Evolutionary conservation across 2,888 invertebrate species (phyloP).

Genomic region (Pachliopta kotzebuea): DNA sequence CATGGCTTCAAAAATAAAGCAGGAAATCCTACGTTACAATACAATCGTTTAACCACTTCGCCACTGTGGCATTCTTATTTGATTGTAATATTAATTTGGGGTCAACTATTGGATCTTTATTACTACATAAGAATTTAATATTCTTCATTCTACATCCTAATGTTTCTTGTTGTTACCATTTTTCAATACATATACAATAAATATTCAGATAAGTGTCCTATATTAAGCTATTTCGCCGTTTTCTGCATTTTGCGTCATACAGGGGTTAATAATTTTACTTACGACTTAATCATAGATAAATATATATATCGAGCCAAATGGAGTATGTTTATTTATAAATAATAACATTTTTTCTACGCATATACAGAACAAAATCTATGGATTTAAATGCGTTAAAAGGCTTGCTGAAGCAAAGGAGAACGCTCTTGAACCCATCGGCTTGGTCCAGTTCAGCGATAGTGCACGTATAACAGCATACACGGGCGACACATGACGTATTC

Average conservation of each 20-base stretch:
- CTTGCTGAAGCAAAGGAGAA: neutral
- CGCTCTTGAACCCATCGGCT: neutral
- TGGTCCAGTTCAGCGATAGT: conserved; percentile 17
- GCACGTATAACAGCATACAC: conserved; percentile 24
- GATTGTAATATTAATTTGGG: no score
- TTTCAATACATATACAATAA: no score
- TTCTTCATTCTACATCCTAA: no score
- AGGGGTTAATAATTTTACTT: neutral
- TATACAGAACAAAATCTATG: neutral
- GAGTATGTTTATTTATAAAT: neutral
- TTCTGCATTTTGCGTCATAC: neutral
- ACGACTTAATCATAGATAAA: neutral
- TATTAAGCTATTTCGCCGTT: neutral
- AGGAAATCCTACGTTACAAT: no score
- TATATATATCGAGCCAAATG: neutral
- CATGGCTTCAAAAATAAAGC: neutral
- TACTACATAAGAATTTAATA: no score
- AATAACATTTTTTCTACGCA: neutral
- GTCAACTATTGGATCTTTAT: no score
- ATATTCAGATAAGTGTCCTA: no score
- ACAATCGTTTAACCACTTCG: no score
- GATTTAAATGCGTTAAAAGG: neutral
- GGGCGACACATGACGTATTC: conserved; percentile 24
- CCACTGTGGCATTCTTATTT: no score
- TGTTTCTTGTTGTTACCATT: no score